These are phyloP conservation scores for Amphibalanus amphitrite DNA, from an alignment of 1,140 invertebrate genomes.

Conservation along the genomic window DNA sequence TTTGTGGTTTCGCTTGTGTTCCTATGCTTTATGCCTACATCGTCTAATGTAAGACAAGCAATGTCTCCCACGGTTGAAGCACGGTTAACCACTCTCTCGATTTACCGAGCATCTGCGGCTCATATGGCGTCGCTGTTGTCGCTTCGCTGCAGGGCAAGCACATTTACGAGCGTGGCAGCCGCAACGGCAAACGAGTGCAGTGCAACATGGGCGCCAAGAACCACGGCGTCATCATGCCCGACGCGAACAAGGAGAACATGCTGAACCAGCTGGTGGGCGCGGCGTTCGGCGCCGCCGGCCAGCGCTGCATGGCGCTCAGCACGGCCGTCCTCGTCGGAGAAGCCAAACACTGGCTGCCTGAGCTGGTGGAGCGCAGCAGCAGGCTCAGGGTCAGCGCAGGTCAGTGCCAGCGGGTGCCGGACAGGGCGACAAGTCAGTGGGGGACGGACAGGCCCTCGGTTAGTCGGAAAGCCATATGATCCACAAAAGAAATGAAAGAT, in stretches of 20 bases:
- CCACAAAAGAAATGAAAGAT: too few species aligned
- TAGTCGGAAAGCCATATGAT: too few species aligned
- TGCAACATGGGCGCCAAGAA: slow-evolving; percentile 99
- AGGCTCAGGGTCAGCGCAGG: slow-evolving; percentile 83
- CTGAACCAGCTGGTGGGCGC: slow-evolving; percentile 87
- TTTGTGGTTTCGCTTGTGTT: too few species aligned
- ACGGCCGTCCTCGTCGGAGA: slow-evolving; percentile 95
- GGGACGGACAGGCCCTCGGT: not conserved
- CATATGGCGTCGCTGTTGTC: too few species aligned
- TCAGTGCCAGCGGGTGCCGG: slow-evolving; percentile 10
- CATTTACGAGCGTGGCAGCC: slow-evolving; percentile 80
- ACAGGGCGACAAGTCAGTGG: too few species aligned
- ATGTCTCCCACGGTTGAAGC: too few species aligned
- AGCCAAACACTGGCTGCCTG: slow-evolving; percentile 82
- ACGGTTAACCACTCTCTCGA: too few species aligned
- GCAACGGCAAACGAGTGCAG: slow-evolving; percentile 88
- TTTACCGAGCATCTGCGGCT: too few species aligned
- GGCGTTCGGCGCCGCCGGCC: slow-evolving; percentile 72
- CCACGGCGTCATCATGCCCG: slow-evolving; percentile 89
- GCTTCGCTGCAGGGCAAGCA: slow-evolving; percentile 82
- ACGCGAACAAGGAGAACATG: slow-evolving; percentile 94
- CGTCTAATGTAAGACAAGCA: too few species aligned
- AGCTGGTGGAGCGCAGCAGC: slow-evolving; percentile 70
- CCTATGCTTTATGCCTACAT: too few species aligned
- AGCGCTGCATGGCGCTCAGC: slow-evolving; percentile 85